phyloP scores from a whole-genome alignment of 2,888 invertebrate species.

The Orthosia cruda region DNA sequence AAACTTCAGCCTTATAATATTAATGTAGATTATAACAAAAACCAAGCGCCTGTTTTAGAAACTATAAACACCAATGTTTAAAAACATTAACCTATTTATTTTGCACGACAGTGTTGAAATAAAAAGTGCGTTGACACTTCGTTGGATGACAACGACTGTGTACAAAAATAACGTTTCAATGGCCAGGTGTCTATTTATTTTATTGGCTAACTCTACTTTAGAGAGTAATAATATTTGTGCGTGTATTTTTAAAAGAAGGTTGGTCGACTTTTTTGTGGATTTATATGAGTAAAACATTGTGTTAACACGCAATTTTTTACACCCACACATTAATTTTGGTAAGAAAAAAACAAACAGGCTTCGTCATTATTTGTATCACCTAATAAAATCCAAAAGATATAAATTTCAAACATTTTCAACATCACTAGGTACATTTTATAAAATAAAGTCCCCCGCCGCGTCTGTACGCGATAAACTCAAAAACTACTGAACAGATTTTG shows the following conservation, averaged over 20 bases:
- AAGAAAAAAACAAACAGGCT: background rate
- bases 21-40: too few relatives aligned
- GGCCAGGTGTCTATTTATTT: slow-evolving; percentile 54
- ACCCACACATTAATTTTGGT: background rate
- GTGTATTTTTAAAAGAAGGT: slow-evolving; percentile 7
- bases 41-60: background rate
- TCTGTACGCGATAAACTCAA: too few relatives aligned
- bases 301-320: background rate
- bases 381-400: background rate
- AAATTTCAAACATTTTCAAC: too few relatives aligned
- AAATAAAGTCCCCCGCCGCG: too few relatives aligned
- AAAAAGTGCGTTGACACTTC: slow-evolving; percentile 54
- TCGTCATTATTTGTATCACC: background rate
- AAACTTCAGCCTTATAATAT: too few relatives aligned
- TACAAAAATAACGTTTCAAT: slow-evolving; percentile 52
- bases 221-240: slow-evolving; percentile 1
- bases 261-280: background rate
- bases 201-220: slow-evolving; percentile 40
- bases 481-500: too few relatives aligned
- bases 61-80: background rate
- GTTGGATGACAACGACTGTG: slow-evolving; percentile 29
- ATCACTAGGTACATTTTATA: too few relatives aligned
- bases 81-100: slow-evolving; percentile 22
- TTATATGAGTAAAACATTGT: background rate
- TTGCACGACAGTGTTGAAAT: slow-evolving; percentile 31